Evolutionary conservation across 2,113 vertebrate genomes (phyloP), one percentile per base, ranked within the genome.

Genomic region (Eublepharis macularius): DNA sequence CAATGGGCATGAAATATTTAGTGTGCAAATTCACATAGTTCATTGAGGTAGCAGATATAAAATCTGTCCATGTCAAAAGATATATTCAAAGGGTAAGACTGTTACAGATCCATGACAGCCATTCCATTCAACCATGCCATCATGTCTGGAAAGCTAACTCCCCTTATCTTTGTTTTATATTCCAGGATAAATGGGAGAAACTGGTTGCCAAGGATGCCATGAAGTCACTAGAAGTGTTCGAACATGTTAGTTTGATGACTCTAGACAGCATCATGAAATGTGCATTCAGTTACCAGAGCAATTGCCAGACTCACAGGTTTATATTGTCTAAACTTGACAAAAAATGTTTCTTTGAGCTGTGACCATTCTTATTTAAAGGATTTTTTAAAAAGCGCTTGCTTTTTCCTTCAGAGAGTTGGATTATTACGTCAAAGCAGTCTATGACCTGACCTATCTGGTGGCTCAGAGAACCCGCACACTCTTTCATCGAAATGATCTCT

Each of bases 221-320:
- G 6, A 85, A 73, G 36, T 69, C 93, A 0, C 90, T 98, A 90
- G 98, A 98, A 69, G 73, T 98, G 76, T 97, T 96, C 87, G 87
- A 96, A 21, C 91, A 96, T 0, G 81, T 97, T 49, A 97, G 97
- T 81, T 94, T 98, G 3, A 97, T 98, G 98, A 97, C 97, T 5
- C 93, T 98, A 80, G 97, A 98, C 88, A 97, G 85, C 86, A 95
- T 97, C 77, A 93, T 97, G 96, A 97, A 97, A 86, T 97, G 97
- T 39, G 96, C 97, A 2, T 98, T 98, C 92, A 97, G 97, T 90
- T 89, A 92, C 76, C 82, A 94, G 54, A 96, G 95, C 85, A 96
- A 93, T 83, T 86, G 96, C 89, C 97, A 98, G 89, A 88, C 86
- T 2, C 90, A 96, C 51, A 92, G 96, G 97, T 98, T 39, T 94